Evolutionary conservation across 2,888 invertebrate species (phyloP).

Genomic region (Gortyna flavago): DNA sequence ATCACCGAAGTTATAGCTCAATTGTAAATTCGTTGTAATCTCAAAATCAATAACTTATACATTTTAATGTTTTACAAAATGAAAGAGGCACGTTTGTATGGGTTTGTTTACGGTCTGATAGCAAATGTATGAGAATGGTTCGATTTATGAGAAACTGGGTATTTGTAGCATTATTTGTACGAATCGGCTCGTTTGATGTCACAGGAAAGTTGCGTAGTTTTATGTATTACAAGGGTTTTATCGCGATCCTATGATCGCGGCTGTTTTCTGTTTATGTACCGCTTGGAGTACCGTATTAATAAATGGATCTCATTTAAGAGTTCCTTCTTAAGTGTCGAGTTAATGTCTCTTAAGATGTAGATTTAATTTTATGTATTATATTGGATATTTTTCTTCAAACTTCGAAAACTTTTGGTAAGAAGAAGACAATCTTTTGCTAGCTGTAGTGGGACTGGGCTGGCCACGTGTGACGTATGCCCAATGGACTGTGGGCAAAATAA

Average conservation of each 20-base stretch:
- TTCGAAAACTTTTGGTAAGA: not conserved
- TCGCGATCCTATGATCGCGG: constrained; percentile 32
- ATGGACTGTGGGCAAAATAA: not conserved
- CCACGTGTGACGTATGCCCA: not conserved
- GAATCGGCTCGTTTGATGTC: constrained; percentile 51
- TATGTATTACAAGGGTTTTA: constrained; percentile 51
- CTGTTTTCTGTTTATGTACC: constrained; percentile 4
- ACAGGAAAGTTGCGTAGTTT: constrained; percentile 54
- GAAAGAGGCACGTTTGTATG: constrained; percentile 63
- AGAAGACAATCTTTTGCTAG: not conserved
- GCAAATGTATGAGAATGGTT: constrained; percentile 68
- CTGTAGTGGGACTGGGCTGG: not conserved
- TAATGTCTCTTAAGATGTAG: not conserved
- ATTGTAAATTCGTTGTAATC: constrained; percentile 57
- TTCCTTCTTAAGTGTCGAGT: constrained; percentile 9
- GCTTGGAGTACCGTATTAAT: constrained; percentile 33
- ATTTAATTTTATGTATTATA: not conserved
- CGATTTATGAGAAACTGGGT: constrained; percentile 64
- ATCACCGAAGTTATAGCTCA: constrained; percentile 56
- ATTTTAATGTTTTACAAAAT: constrained; percentile 66
- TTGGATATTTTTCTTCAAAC: not conserved
- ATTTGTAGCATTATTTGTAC: constrained; percentile 61
- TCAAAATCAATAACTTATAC: constrained; percentile 63
- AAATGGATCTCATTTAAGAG: constrained; percentile 28
- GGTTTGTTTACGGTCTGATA: constrained; percentile 69